phyloP scores from a whole-genome alignment of 1,140 invertebrate species.

The Papilio dardanus region DNA sequence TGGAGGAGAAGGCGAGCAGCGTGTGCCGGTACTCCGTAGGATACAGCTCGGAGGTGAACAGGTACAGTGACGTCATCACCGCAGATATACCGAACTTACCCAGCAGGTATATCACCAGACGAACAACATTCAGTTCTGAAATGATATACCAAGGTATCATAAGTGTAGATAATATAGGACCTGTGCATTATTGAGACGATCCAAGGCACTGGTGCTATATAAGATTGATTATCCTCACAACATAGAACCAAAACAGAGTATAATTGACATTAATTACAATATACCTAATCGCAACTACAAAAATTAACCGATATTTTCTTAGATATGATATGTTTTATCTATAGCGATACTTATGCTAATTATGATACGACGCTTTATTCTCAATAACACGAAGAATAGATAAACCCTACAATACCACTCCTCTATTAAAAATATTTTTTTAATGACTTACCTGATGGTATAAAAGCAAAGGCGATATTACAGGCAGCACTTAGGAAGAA shows the following conservation, averaged over 20 bases:
- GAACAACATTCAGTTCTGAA: constrained; percentile 43
- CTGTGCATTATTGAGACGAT: too few species aligned
- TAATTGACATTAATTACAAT: neutral
- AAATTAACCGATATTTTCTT: neutral
- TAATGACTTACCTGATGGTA: constrained; percentile 61
- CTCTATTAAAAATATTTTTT: neutral
- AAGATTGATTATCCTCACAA: too few species aligned
- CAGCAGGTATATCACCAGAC: constrained; percentile 83
- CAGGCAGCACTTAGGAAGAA: constrained; percentile 84
- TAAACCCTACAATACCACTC: neutral
- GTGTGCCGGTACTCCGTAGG: constrained; percentile 86
- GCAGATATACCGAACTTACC: constrained; percentile 89
- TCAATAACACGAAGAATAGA: neutral
- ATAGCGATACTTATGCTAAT: neutral
- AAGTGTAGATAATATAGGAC: too few species aligned
- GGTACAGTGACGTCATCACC: constrained; percentile 86
- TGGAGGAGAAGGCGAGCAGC: constrained; percentile 86
- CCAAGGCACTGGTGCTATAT: too few species aligned
- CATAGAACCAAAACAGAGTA: neutral
- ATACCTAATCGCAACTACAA: neutral
- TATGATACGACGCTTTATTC: neutral
- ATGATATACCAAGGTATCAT: neutral
- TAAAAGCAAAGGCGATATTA: constrained; percentile 65
- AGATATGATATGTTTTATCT: constrained; percentile 20
- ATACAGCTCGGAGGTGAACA: constrained; percentile 88